A percentile compares a stretch with the other conserved stretches of the same genome.
phyloP scores from a whole-genome alignment of 2,113 vertebrate genomes.

The Xiphophorus couchianus region DNA sequence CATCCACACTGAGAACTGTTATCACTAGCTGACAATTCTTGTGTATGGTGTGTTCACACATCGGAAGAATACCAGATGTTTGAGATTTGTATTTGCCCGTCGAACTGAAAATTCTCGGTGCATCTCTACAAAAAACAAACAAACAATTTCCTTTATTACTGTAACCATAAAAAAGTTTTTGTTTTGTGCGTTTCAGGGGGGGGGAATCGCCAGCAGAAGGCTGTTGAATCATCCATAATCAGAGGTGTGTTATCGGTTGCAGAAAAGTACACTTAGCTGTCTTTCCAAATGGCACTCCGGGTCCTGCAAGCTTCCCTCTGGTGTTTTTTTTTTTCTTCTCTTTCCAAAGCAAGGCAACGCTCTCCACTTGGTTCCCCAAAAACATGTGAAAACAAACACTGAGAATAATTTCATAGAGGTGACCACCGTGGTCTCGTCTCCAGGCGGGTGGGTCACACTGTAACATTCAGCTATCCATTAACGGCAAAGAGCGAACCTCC shows the following conservation, averaged over 20 bases:
- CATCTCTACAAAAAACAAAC: not conserved
- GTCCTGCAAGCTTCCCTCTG: slow-evolving; percentile 37
- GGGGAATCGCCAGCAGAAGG: slow-evolving; percentile 13
- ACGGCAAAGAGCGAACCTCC: slow-evolving; percentile 42
- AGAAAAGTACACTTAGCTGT: slow-evolving; percentile 63
- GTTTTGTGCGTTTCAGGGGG: slow-evolving; percentile 9
- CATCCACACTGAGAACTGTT: not conserved
- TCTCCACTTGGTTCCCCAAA: slow-evolving; percentile 7
- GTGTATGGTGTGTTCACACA: not conserved
- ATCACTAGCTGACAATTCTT: not conserved
- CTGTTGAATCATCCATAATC: slow-evolving; percentile 13
- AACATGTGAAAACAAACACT: slow-evolving; percentile 55
- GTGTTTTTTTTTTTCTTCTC: not conserved
- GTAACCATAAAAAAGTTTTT: not conserved
- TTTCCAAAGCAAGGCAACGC: slow-evolving; percentile 19
- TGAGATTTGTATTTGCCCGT: too few relatives aligned
- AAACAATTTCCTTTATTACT: not conserved
- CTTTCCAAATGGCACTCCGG: slow-evolving; percentile 70
- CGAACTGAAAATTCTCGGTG: not conserved
- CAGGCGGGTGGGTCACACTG: slow-evolving; percentile 41
- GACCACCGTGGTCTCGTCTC: slow-evolving; percentile 37
- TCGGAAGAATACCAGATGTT: not conserved
- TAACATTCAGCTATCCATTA: slow-evolving; percentile 65
- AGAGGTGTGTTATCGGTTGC: slow-evolving; percentile 30
- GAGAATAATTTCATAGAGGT: slow-evolving; percentile 53